Percentiles rank a stretch among this genome's conserved stretches.
Evolutionary conservation across 2,888 invertebrate genomes (phyloP).

Genomic region (Amiota minor): DNA sequence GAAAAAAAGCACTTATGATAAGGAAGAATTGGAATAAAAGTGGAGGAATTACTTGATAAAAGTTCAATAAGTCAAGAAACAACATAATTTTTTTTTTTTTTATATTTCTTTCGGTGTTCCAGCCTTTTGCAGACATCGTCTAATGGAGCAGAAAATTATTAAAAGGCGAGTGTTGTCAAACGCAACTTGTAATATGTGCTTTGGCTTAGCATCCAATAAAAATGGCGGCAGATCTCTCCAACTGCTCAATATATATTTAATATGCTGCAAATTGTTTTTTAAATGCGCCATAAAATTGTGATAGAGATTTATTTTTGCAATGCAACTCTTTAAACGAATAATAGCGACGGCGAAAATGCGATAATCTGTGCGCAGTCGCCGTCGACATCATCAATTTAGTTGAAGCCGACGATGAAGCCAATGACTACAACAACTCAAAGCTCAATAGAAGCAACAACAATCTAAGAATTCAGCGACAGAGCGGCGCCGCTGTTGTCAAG

Average conservation of each 20-base stretch:
- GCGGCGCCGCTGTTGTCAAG: constrained; percentile 4
- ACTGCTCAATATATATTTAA: constrained; percentile 50
- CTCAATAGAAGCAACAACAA: not conserved
- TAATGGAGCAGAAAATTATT: constrained; percentile 67
- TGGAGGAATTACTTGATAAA: too few relatives aligned
- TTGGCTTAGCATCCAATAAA: constrained; percentile 54
- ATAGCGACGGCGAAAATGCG: constrained; percentile 34
- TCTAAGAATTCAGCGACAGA: too few relatives aligned
- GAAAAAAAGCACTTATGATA: not conserved
- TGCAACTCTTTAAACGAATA: constrained; percentile 25
- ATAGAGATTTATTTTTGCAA: constrained; percentile 34
- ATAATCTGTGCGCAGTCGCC: constrained; percentile 28
- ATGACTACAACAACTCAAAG: not conserved
- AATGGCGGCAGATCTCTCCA: constrained; percentile 38
- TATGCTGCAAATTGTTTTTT: constrained; percentile 65
- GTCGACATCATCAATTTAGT: constrained; percentile 64
- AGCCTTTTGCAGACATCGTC: constrained; percentile 31
- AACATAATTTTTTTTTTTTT: too few relatives aligned
- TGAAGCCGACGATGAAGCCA: constrained; percentile 58
- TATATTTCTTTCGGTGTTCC: too few relatives aligned
- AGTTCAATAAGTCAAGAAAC: too few relatives aligned
- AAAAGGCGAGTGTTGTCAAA: constrained; percentile 62
- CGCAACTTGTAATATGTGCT: not conserved
- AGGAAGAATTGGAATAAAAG: too few relatives aligned
- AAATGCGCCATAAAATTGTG: constrained; percentile 63